Evolutionary conservation across 1,140 invertebrate species (phyloP), one percentile per base, ranked within the genome.

Genomic region (Tribolium madens): DNA sequence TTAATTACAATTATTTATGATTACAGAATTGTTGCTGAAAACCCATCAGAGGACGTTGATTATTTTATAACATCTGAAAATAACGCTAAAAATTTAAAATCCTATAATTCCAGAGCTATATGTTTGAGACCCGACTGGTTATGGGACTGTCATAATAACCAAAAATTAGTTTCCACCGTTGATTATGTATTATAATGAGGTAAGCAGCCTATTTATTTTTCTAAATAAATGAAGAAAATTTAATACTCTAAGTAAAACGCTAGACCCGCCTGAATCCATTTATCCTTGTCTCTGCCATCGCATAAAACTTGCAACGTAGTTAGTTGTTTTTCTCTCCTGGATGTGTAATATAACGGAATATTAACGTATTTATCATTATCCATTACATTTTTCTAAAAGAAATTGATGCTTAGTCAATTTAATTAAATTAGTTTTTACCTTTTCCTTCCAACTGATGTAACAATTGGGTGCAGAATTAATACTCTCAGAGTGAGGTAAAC

Each of bases 391-490:
- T 72, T 72, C 68, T 76, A 12, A 53, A 76, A 77, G 60, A 64
- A 33, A 15, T 9, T 33, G 12, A 31, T 13, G 18, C 15, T 47
- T 50, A 3, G 5, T 21, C 10, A 26, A 6, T 46, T 48, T 12
- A 52, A 74, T 74, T n/a, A n/a, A 18, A 31, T 13, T 75, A 69
- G n/a, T n/a, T 73, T 77, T 83, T 83, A 91, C 90, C 84, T 89
- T 88, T 18, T 87, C 84, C 64, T 89, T 87, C 92, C 92, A 94
- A 13, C 88, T 88, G 18, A 93, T 84, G 42, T 86, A 86, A 82
- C 91, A 90, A 12, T 88, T 82, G 2, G 92, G 92, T 13, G 89
- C 86, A n/a, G 86, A 77, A 60, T 88, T 87, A 48, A 92, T 87
- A 78, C 87, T 91, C 4, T 91, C 88, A 0, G 91, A 91, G 78